Evolutionary conservation across 1,140 invertebrate species (phyloP).

Genomic region (Ruditapes philippinarum): DNA sequence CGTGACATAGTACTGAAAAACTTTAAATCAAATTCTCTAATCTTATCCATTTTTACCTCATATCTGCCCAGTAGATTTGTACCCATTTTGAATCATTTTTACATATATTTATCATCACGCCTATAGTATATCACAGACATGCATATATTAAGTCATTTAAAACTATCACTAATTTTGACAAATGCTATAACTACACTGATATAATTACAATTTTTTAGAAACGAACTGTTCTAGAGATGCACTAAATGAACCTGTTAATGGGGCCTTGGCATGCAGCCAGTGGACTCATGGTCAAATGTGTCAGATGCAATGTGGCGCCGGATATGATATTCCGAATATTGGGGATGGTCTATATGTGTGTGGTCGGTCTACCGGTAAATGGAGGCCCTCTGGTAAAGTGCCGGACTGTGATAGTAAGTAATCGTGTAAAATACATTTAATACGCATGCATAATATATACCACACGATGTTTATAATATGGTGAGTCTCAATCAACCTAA

Average conservation of each 20-base stretch:
- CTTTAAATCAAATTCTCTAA: too few species aligned
- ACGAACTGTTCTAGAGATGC: slow-evolving; percentile 37
- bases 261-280: slow-evolving; percentile 42
- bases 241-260: slow-evolving; percentile 44
- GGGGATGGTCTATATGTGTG: slow-evolving; percentile 50
- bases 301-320: slow-evolving; percentile 52
- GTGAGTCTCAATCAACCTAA: background rate
- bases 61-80: too few species aligned
- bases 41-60: too few species aligned
- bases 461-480: background rate
- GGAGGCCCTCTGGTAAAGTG: slow-evolving; percentile 35
- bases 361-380: slow-evolving; percentile 20
- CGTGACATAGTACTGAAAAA: too few species aligned
- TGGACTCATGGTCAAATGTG: slow-evolving; percentile 48
- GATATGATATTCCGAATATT: slow-evolving; percentile 45
- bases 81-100: too few species aligned
- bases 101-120: too few species aligned
- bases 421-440: background rate
- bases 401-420: slow-evolving; percentile 50
- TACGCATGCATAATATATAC: too few species aligned
- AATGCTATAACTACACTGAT: too few species aligned
- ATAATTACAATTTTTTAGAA: slow-evolving; percentile 32
- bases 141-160: too few species aligned
- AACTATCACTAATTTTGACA: too few species aligned
- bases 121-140: too few species aligned